phyloP scores from a whole-genome alignment of 2,113 vertebrate genomes.

The Etia nguti region DNA sequence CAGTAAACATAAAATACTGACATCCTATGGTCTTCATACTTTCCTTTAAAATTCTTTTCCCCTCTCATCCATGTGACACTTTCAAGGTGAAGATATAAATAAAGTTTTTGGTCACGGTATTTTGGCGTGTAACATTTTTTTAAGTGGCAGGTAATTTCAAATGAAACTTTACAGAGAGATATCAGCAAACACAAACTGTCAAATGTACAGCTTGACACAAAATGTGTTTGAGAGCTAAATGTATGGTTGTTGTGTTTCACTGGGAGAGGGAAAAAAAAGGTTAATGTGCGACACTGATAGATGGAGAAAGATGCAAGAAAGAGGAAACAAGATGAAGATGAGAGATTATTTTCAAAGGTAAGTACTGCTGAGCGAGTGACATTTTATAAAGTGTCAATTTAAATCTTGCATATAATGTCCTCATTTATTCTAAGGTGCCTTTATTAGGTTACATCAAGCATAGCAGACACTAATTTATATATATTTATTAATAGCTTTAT shows the following conservation, averaged over 20 bases:
- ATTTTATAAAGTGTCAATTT: background rate
- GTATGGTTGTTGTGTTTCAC: background rate
- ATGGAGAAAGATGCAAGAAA: background rate
- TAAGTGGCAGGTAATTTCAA: background rate
- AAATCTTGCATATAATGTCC: background rate
- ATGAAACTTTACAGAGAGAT: background rate
- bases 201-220: background rate
- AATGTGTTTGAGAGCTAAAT: background rate
- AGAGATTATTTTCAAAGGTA: background rate
- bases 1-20: too few relatives aligned
- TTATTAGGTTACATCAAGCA: background rate
- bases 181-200: background rate
- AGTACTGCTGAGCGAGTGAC: background rate
- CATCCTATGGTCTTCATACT: too few relatives aligned
- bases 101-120: background rate
- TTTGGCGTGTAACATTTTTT: background rate
- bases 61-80: background rate
- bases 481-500: background rate
- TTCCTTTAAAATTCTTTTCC: too few relatives aligned
- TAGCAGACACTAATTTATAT: background rate
- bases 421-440: background rate
- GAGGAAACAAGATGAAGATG: background rate
- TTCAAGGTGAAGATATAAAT: background rate
- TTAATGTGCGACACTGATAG: background rate
- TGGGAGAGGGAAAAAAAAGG: fast-evolving